Percentiles rank a stretch among this genome's conserved stretches.
Conservation (phyloP, 2,888 invertebrate genomes). For the Cremastobaeus sp. region DNA sequence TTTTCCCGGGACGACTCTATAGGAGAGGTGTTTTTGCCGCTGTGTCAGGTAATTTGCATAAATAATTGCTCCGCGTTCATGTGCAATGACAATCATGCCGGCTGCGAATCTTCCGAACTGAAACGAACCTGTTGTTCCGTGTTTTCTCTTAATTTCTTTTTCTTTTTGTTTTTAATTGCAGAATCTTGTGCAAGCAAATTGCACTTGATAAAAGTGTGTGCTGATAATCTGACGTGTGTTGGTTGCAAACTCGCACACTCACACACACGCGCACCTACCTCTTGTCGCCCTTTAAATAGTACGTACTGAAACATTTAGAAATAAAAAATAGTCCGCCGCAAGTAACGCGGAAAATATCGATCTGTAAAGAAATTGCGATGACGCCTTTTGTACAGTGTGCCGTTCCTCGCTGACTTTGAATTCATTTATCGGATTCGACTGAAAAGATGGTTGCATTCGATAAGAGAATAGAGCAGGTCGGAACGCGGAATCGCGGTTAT, state of each 20-base stretch:
- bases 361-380: constrained; percentile 20
- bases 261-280: neutral
- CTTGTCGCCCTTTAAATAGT: constrained; percentile 8
- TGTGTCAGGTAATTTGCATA: constrained; percentile 87
- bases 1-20: constrained; percentile 96
- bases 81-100: neutral
- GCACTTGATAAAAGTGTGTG: neutral
- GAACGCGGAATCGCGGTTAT: too few relatives aligned
- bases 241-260: too few relatives aligned
- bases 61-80: constrained; percentile 15
- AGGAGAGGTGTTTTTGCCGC: constrained; percentile 93
- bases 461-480: too few relatives aligned
- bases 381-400: neutral
- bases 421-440: neutral
- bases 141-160: neutral
- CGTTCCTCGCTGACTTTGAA: constrained; percentile 4
- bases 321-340: constrained; percentile 7
- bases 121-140: neutral
- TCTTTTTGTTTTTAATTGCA: constrained; percentile 1
- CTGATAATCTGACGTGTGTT: constrained; percentile 2
- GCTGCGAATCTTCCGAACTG: too few relatives aligned
- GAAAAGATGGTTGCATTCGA: too few relatives aligned
- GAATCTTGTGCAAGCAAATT: constrained; percentile 9
- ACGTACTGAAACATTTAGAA: constrained; percentile 7
- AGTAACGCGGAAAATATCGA: constrained; percentile 17